A percentile compares a stretch with the other conserved stretches of the same genome.
These are phyloP conservation scores for Bos javanicus DNA, from an alignment of 2,113 vertebrate genomes.

Conservation along the genomic window DNA sequence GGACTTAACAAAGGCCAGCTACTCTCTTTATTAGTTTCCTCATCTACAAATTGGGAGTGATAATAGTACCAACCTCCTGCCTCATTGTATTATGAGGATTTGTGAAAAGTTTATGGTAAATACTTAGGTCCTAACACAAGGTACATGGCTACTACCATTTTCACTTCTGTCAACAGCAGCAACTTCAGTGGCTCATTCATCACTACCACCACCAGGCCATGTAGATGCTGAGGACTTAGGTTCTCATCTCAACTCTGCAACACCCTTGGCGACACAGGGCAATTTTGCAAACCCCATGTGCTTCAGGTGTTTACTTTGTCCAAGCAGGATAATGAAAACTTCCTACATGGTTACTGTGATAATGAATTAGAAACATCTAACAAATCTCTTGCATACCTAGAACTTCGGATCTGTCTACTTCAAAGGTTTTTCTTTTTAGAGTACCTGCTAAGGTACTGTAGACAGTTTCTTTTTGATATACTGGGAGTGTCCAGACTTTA, in stretches of 20 bases:
- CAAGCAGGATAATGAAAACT: not conserved
- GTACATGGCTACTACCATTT: not conserved
- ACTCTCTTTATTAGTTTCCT: not conserved
- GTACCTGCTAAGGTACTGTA: not conserved
- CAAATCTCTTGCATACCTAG: not conserved
- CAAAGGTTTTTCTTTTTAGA: not conserved
- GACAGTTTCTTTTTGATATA: not conserved
- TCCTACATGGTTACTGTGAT: not conserved
- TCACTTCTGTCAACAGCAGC: not conserved
- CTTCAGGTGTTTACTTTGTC: not conserved
- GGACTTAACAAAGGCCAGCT: not conserved
- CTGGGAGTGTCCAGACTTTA: not conserved
- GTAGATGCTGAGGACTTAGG: not conserved
- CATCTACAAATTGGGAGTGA: not conserved
- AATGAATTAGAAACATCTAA: not conserved
- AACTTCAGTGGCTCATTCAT: not conserved
- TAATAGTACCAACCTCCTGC: not conserved
- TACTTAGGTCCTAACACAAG: not conserved
- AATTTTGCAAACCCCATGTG: not conserved
- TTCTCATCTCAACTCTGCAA: not conserved
- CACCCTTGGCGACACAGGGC: not conserved
- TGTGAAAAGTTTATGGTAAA: not conserved
- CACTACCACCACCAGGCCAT: not conserved
- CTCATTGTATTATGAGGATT: not conserved
- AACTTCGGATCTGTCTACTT: not conserved